Evolutionary conservation across 2,888 invertebrate genomes (phyloP).

Genomic region (Ethmia dodecea): DNA sequence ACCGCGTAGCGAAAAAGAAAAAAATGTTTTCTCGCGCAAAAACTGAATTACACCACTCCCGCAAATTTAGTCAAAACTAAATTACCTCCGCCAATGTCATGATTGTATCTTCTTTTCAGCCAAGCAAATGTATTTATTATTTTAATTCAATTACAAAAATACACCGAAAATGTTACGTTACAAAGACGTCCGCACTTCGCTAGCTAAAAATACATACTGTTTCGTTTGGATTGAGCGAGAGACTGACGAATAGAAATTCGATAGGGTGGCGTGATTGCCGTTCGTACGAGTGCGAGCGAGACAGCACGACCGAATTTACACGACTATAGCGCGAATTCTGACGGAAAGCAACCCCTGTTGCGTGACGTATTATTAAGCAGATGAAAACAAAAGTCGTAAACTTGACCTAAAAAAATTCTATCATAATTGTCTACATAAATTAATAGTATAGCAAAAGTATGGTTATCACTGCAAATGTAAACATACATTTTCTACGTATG

Average conservation of each 20-base stretch:
- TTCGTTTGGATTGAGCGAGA: conserved; percentile 18
- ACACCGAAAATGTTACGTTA: conserved; percentile 33
- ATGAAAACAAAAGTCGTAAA: background rate
- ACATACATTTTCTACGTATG: too few relatives aligned
- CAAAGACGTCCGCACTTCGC: conserved; percentile 39
- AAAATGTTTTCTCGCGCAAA: conserved; percentile 12
- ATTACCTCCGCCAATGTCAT: conserved; percentile 63
- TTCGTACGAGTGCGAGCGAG: conserved; percentile 33
- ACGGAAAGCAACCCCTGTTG: conserved; percentile 34
- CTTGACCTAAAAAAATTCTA: conserved; percentile 7
- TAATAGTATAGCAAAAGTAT: too few relatives aligned
- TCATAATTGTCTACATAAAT: too few relatives aligned
- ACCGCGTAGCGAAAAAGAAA: conserved; percentile 33
- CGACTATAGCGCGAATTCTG: conserved; percentile 29
- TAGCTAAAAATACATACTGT: conserved; percentile 66
- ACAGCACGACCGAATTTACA: conserved; percentile 22
- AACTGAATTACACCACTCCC: conserved; percentile 4
- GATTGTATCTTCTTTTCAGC: conserved; percentile 24
- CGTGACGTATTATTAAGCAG: conserved; percentile 21
- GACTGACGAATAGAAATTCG: conserved; percentile 52
- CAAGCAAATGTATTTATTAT: conserved; percentile 24
- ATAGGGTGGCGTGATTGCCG: conserved; percentile 42
- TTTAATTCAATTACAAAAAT: conserved; percentile 48
- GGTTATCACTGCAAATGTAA: too few relatives aligned
- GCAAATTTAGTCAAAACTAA: conserved; percentile 3